Conservation (phyloP, 2,888 invertebrate genomes). For the Mactromeris polynyma region DNA sequence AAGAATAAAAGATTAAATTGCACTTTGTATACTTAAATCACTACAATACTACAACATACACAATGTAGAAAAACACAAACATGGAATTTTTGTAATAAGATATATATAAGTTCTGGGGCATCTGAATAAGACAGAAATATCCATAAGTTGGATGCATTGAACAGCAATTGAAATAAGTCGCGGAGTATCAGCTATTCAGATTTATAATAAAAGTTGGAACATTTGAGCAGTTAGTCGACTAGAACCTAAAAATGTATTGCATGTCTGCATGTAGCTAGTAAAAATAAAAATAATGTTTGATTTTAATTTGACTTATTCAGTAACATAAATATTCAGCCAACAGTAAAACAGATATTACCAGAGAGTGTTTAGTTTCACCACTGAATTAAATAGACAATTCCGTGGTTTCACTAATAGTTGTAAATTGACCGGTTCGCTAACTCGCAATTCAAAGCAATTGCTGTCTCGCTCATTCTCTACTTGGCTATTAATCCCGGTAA, state of each 20-base stretch:
- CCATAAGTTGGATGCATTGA: not conserved
- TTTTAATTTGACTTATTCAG: too few relatives aligned
- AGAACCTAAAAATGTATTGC: not conserved
- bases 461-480: too few relatives aligned
- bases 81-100: slow-evolving; percentile 12
- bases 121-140: not conserved
- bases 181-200: not conserved
- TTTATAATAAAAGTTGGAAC: not conserved
- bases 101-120: slow-evolving; percentile 7
- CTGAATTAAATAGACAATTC: too few relatives aligned
- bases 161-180: not conserved
- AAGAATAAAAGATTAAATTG: slow-evolving; percentile 40
- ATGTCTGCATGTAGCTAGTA: not conserved
- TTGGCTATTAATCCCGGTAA: too few relatives aligned
- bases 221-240: not conserved
- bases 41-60: slow-evolving; percentile 23
- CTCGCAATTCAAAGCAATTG: too few relatives aligned
- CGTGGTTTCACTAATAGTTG: too few relatives aligned
- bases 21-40: slow-evolving; percentile 36
- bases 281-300: not conserved
- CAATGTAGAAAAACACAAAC: slow-evolving; percentile 19
- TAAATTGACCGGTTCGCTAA: too few relatives aligned
- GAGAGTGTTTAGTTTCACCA: too few relatives aligned
- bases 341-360: too few relatives aligned
- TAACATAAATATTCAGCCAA: too few relatives aligned